Evolutionary conservation across 2,888 invertebrate species (phyloP).

Genomic region (Barypeithes pellucidus): DNA sequence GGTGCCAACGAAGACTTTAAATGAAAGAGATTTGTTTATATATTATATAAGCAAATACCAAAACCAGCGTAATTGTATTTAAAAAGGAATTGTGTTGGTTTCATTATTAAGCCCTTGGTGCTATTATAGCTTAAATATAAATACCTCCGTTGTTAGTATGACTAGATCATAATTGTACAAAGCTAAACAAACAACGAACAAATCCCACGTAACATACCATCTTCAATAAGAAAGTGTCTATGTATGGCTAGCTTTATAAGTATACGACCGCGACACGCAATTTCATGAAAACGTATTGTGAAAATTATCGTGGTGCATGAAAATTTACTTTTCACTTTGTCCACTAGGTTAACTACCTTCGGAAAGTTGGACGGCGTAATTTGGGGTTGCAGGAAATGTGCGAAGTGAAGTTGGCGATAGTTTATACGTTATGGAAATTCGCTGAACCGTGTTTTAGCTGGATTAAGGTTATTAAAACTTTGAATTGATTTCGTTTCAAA

Average conservation of each 20-base stretch:
- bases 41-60: too few relatives aligned
- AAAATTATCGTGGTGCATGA: conserved; percentile 40
- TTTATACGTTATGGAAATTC: conserved; percentile 21
- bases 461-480: conserved; percentile 4
- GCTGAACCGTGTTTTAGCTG: background rate
- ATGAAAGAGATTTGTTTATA: too few relatives aligned
- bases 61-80: too few relatives aligned
- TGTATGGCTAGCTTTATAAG: conserved; percentile 9
- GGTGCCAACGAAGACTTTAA: too few relatives aligned
- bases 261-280: conserved; percentile 20
- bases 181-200: too few relatives aligned
- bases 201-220: background rate
- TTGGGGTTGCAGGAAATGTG: conserved; percentile 32
- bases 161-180: too few relatives aligned
- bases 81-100: too few relatives aligned
- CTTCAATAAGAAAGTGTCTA: background rate
- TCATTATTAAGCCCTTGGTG: too few relatives aligned
- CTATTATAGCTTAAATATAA: too few relatives aligned
- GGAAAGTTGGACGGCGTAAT: conserved; percentile 40
- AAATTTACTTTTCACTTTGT: conserved; percentile 49
- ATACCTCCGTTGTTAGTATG: too few relatives aligned
- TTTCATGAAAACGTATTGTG: conserved; percentile 28
- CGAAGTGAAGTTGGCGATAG: conserved; percentile 27
- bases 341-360: conserved; percentile 41
- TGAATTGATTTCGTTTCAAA: background rate